A percentile compares a stretch with the other conserved stretches of the same genome.
phyloP scores from a whole-genome alignment of 2,113 vertebrate genomes.

The Otus sunia region DNA sequence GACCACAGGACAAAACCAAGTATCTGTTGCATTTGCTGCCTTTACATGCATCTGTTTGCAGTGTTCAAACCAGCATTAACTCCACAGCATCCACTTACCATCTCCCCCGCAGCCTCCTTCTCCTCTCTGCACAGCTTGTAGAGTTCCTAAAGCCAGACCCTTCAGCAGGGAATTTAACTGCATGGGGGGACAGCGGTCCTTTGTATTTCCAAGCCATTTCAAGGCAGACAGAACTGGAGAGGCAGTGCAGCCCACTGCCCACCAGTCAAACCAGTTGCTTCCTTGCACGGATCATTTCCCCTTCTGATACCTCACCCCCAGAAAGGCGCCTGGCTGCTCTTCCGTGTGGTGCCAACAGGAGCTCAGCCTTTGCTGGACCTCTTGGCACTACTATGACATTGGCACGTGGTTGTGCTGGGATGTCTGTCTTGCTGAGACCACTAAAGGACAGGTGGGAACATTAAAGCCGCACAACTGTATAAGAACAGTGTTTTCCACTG shows the following conservation, averaged over 20 bases:
- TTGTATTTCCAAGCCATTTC: not conserved
- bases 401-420: not conserved
- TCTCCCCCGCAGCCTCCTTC: not conserved
- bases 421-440: not conserved
- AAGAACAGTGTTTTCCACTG: not conserved
- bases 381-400: not conserved
- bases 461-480: not conserved
- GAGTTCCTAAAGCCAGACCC: not conserved
- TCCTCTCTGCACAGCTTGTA: not conserved
- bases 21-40: not conserved
- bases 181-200: not conserved
- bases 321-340: not conserved
- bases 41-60: not conserved
- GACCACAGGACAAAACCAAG: not conserved
- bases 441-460: not conserved
- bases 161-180: not conserved
- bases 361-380: not conserved
- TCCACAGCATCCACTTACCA: not conserved
- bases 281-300: not conserved
- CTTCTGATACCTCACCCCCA: not conserved
- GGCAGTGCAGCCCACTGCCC: accelerated
- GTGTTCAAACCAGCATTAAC: not conserved
- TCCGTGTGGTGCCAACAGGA: not conserved
- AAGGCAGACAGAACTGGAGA: not conserved
- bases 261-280: not conserved